Conservation (phyloP, 2,888 invertebrate species). For the Biston stratarius region DNA sequence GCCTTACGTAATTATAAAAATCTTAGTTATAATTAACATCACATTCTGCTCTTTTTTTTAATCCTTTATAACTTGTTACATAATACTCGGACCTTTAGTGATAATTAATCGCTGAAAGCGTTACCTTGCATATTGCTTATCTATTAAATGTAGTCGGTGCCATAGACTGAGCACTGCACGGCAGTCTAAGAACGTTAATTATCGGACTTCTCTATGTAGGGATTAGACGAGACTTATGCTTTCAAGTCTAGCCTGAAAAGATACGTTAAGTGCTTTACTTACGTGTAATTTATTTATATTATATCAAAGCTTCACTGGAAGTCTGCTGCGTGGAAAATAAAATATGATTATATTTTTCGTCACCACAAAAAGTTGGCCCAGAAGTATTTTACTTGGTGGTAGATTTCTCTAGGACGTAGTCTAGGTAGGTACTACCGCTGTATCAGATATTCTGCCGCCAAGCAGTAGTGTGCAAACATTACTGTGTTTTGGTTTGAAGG, state of each 20-base stretch:
- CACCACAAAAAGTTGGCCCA: background rate
- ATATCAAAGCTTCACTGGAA: background rate
- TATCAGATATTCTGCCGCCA: too few species aligned
- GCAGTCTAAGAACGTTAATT: constrained; percentile 61
- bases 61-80: too few species aligned
- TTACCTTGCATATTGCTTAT: background rate
- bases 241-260: constrained; percentile 41
- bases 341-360: background rate
- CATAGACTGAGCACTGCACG: constrained; percentile 55
- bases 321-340: background rate
- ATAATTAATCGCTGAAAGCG: background rate
- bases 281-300: constrained; percentile 13
- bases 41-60: too few species aligned
- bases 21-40: too few species aligned
- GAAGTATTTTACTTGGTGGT: too few species aligned
- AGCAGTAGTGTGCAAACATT: too few species aligned
- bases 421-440: too few species aligned
- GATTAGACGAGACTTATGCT: constrained; percentile 46
- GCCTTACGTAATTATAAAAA: too few species aligned
- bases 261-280: constrained; percentile 32
- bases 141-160: constrained; percentile 4
- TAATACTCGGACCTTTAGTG: too few species aligned
- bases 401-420: too few species aligned
- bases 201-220: constrained; percentile 50
- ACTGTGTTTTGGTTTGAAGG: too few species aligned